Evolutionary conservation across 2,888 invertebrate genomes (phyloP), one percentile per base, ranked within the genome.

Genomic region (Taenaris catops): DNA sequence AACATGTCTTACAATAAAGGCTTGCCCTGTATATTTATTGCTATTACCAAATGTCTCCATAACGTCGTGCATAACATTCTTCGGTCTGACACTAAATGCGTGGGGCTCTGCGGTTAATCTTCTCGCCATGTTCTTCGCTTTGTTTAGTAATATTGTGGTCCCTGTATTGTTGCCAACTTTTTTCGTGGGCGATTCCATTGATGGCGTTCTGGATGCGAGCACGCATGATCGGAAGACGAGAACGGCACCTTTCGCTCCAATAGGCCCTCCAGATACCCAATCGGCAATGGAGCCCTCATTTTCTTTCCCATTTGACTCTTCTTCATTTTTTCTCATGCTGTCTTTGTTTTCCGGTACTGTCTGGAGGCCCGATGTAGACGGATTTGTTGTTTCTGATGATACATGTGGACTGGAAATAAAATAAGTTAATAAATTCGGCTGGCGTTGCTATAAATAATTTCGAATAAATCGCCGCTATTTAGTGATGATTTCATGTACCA

Each of bases 201-300:
- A 79, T 0, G 83, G 76, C 1, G 78, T 73, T 8, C 69, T 51
- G 1, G 66, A 58, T 0, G 91, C 91, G 44, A 91, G 71, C 24
- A 90, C 90, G 46, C 89, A 89, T 53, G 92, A 91, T 51, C 91
- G 83, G 71, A 93, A 93, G 26, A 92, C 87, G 33, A 93, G 79
- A 26, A 92, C 89, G 2, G 92, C 88, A 34, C 88, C 90, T 37
- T 89, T 90, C 1, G 91, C 88, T 8, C 93, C 93, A 46, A 90
- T 53, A 12, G 78, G 83, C 8, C 90, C 90, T 34, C 90, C 90
- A 16, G 89, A 84, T 34, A 90, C 63, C 90, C 90, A 90, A 55
- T 84, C 86, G 4, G 74, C 47, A 18, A 83, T 34, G 34, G 69
- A 71, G 1, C 69, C 79, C 11, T 79, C 76, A 26, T 62, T 63